phyloP scores from a whole-genome alignment of 1,140 invertebrate species.

The Andricus grossulariae region DNA sequence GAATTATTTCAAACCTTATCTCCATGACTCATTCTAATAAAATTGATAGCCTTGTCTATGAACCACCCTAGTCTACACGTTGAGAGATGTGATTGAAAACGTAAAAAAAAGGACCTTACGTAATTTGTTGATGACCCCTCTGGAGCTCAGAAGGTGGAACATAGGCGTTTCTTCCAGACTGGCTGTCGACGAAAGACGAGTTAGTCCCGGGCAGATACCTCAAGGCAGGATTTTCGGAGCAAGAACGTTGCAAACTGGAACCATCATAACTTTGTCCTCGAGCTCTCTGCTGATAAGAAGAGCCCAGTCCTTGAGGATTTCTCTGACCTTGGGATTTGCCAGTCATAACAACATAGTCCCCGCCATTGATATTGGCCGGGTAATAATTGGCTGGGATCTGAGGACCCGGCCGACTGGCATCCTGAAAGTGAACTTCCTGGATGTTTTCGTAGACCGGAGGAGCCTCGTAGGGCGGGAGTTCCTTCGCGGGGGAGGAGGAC shows the following conservation, averaged over 20 bases:
- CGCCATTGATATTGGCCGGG: slow-evolving; percentile 69
- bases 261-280: slow-evolving; percentile 67
- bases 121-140: no score
- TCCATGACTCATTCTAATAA: no score
- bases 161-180: slow-evolving; percentile 67
- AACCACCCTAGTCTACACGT: no score
- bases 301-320: slow-evolving; percentile 49
- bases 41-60: no score
- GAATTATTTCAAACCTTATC: no score
- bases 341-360: slow-evolving; percentile 74
- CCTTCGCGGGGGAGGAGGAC: slow-evolving; percentile 70
- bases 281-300: slow-evolving; percentile 55
- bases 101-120: no score
- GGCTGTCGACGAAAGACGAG: slow-evolving; percentile 53
- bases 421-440: slow-evolving; percentile 76
- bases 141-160: slow-evolving; percentile 73
- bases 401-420: slow-evolving; percentile 72
- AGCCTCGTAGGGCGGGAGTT: slow-evolving; percentile 77
- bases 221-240: slow-evolving; percentile 41
- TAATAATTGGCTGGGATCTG: slow-evolving; percentile 74
- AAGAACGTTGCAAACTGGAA: slow-evolving; percentile 48
- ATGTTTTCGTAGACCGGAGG: slow-evolving; percentile 86
- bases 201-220: slow-evolving; percentile 61
- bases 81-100: no score
- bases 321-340: slow-evolving; percentile 63